phyloP scores from a whole-genome alignment of 2,113 vertebrate genomes.

The Oxyura jamaicensis region DNA sequence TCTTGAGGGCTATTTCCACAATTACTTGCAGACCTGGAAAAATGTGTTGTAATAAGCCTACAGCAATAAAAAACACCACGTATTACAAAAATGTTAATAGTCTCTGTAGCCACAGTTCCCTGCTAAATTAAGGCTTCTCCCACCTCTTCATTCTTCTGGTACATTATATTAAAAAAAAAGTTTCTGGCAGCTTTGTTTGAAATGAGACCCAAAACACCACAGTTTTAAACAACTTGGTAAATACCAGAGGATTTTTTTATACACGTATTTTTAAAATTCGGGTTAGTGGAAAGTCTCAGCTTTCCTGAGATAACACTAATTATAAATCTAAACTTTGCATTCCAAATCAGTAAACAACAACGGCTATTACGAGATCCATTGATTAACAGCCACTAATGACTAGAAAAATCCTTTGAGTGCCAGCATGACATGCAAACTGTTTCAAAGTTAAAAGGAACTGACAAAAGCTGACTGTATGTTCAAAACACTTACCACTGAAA shows the following conservation, averaged over 20 bases:
- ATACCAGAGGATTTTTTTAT: not conserved
- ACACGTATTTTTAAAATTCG: not conserved
- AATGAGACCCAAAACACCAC: not conserved
- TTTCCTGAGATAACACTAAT: not conserved
- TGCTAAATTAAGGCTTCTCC: not conserved
- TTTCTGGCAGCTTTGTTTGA: not conserved
- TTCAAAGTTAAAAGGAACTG: not conserved
- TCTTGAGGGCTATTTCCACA: not conserved
- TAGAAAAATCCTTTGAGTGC: conserved; percentile 21
- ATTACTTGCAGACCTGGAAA: not conserved
- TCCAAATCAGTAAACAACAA: not conserved
- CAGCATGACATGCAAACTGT: fast-evolving
- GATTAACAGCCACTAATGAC: not conserved
- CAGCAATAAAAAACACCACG: not conserved
- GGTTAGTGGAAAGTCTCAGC: not conserved
- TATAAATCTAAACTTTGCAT: not conserved
- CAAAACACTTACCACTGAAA: conserved; percentile 40
- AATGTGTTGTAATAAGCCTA: not conserved
- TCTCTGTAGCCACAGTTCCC: not conserved
- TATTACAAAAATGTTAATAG: not conserved
- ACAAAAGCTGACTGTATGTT: not conserved
- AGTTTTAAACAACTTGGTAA: not conserved
- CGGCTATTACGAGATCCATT: not conserved
- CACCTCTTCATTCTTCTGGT: not conserved
- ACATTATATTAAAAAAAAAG: not conserved